Percentiles rank a stretch among this genome's conserved stretches.
Conservation (phyloP, 53 echinoderm and acorn worm genomes). For the Arbacia lixula region DNA sequence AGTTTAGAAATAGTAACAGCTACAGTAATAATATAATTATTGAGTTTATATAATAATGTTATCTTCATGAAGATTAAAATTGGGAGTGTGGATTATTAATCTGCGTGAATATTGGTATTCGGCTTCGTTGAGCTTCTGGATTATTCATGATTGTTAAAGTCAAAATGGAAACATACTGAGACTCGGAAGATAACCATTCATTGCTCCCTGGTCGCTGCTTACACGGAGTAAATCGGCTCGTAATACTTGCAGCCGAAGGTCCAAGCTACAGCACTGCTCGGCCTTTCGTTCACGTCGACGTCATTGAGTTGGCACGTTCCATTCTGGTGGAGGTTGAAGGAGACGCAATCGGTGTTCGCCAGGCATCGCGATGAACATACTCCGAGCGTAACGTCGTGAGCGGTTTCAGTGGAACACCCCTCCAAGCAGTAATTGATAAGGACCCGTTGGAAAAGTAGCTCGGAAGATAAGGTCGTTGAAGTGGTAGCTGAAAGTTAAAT, state of each 20-base stretch:
- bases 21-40: no score
- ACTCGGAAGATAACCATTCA: not conserved
- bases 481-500: not conserved
- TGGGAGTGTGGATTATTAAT: no score
- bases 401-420: not conserved
- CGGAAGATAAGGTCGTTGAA: not conserved
- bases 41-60: no score
- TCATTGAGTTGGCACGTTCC: slow-evolving; percentile 4
- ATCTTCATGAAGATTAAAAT: no score
- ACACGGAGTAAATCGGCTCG: slow-evolving; percentile 12
- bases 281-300: not conserved
- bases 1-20: no score
- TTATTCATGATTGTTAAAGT: no score
- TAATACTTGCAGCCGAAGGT: not conserved
- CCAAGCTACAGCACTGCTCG: no score
- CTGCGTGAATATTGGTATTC: no score
- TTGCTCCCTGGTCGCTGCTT: not conserved
- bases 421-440: not conserved
- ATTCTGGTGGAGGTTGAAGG: not conserved
- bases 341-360: not conserved
- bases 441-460: not conserved
- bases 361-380: slow-evolving; percentile 6
- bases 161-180: no score
- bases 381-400: not conserved
- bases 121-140: no score